phyloP scores from a whole-genome alignment of 1,140 invertebrate species.

The Hyphantria cunea region DNA sequence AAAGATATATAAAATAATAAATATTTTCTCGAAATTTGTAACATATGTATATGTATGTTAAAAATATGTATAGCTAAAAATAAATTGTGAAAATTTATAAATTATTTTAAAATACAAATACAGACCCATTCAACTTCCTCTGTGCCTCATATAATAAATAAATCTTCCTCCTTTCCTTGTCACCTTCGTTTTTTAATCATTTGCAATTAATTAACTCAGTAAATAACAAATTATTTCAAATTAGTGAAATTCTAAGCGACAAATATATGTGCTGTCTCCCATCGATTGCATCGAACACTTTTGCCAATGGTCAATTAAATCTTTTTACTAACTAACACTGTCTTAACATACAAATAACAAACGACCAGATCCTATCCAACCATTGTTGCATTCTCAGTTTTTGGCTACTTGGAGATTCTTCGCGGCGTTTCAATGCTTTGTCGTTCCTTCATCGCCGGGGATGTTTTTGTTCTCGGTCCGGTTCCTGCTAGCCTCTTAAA shows the following conservation, averaged over 20 bases:
- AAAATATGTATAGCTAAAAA: no score
- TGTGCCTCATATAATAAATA: no score
- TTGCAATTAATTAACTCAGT: not conserved
- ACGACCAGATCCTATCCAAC: slow-evolving; percentile 62
- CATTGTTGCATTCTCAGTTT: slow-evolving; percentile 74
- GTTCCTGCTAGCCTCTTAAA: slow-evolving; percentile 5
- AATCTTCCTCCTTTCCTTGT: no score
- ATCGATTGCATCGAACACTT: slow-evolving; percentile 18
- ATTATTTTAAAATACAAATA: no score
- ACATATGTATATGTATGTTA: no score
- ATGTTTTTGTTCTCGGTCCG: slow-evolving; percentile 13
- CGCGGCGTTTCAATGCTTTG: slow-evolving; percentile 9
- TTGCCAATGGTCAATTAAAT: slow-evolving; percentile 26
- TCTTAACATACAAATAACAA: slow-evolving; percentile 50
- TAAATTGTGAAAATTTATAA: no score
- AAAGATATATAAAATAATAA: no score
- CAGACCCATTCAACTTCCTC: no score
- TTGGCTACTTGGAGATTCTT: slow-evolving; percentile 54
- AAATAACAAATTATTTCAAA: not conserved
- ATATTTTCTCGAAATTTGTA: no score
- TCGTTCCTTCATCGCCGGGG: slow-evolving; percentile 41
- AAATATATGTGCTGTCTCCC: not conserved
- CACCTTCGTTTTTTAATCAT: not conserved
- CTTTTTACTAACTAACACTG: slow-evolving; percentile 17
- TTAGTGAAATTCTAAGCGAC: not conserved